Conservation (phyloP, 2,797 vertebrate genomes). For the Salmo trutta region DNA sequence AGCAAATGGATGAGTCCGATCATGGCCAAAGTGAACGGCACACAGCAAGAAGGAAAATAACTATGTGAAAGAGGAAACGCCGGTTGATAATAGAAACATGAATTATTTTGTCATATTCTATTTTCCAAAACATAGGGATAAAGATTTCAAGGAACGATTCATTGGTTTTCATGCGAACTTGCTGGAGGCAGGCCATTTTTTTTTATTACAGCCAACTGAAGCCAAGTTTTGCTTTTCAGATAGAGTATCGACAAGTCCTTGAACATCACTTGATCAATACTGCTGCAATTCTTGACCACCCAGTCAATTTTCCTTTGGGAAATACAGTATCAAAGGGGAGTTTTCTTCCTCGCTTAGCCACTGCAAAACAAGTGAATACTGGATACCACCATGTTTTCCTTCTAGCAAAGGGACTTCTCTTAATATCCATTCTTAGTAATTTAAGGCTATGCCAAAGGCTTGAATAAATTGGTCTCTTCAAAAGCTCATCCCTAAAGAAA, state of each 20-base stretch:
- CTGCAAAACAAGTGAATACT: slow-evolving; percentile 40
- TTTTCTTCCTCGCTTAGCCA: slow-evolving; percentile 31
- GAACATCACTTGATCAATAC: slow-evolving; percentile 73
- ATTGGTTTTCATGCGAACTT: slow-evolving; percentile 56
- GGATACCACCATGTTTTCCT: slow-evolving; percentile 44
- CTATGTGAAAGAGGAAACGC: slow-evolving; percentile 1
- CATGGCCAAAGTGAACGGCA: slow-evolving; percentile 10
- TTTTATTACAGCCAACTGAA: slow-evolving; percentile 63
- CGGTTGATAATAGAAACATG: slow-evolving; percentile 33
- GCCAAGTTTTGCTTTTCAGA: slow-evolving; percentile 62
- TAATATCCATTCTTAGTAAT: slow-evolving; percentile 50
- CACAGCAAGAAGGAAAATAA: slow-evolving; percentile 1
- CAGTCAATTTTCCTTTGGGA: slow-evolving; percentile 63
- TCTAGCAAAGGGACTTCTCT: slow-evolving; percentile 41
- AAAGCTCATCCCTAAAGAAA: slow-evolving; percentile 40
- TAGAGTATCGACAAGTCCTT: slow-evolving; percentile 65
- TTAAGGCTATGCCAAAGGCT: slow-evolving; percentile 39
- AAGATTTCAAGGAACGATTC: slow-evolving; percentile 60
- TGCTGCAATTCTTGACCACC: slow-evolving; percentile 61
- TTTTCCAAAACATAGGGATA: slow-evolving; percentile 32
- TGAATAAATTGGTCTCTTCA: slow-evolving; percentile 49
- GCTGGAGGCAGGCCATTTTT: slow-evolving; percentile 61
- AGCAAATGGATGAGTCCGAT: slow-evolving; percentile 4
- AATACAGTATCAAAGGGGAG: slow-evolving; percentile 49
- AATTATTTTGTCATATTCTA: slow-evolving; percentile 22